Percentiles rank a stretch among this genome's conserved stretches.
Evolutionary conservation across 2,113 vertebrate species (phyloP).

Genomic region (Hippocampus mohnikei): DNA sequence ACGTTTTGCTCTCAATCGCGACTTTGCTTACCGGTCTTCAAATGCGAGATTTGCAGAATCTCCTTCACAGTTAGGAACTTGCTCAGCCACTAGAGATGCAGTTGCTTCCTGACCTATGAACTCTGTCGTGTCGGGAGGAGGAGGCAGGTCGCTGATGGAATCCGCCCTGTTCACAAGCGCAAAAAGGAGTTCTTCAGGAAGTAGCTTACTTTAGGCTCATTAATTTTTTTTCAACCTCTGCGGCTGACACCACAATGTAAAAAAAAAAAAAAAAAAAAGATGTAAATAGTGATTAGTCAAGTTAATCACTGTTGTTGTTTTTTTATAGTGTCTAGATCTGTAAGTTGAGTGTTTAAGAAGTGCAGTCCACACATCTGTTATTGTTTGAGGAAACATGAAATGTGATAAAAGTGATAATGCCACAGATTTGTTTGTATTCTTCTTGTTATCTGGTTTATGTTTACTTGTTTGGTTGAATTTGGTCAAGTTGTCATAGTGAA

Average conservation of each 20-base stretch:
- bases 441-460: too few species aligned
- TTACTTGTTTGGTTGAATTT: too few species aligned
- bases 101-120: not conserved
- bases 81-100: not conserved
- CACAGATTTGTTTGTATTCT: too few species aligned
- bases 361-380: too few species aligned
- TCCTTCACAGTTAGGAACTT: constrained; percentile 20
- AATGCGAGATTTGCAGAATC: constrained; percentile 21
- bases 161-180: constrained; percentile 28
- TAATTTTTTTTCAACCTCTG: not conserved
- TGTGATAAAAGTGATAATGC: too few species aligned
- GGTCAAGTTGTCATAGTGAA: too few species aligned
- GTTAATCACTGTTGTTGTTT: not conserved
- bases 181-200: not conserved
- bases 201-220: not conserved
- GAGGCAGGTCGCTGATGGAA: constrained; percentile 27
- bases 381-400: too few species aligned
- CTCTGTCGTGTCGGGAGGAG: constrained; percentile 10
- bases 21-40: constrained; percentile 37
- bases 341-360: too few species aligned
- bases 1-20: not conserved
- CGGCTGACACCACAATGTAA: not conserved
- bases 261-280: too few species aligned
- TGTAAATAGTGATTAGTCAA: not conserved
- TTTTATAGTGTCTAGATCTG: too few species aligned